Base-by-base conservation (phyloP, 2,888 invertebrate genomes). In the Athalia rosae region DNA sequence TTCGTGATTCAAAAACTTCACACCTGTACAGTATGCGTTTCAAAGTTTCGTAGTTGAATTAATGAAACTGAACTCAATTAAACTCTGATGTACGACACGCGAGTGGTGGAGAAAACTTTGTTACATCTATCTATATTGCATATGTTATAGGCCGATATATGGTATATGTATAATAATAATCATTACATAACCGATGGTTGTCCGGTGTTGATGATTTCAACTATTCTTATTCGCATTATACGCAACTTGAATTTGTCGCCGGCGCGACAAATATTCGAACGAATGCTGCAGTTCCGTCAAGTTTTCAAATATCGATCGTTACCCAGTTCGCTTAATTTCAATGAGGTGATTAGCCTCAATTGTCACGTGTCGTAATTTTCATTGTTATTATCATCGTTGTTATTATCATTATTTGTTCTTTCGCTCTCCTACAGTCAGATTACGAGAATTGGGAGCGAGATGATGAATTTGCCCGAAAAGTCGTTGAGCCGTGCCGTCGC, bases 141-240 rank as follows among this genome's bases (percentile, higher is more conserved):
- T 58, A 71, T 50, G 50, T 41, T 28, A 28, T n/a, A n/a, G n/a
- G 1, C 28, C 28, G 28, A 28, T 28, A 28, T 28, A 28, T 28
- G 28, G n/a, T n/a, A n/a, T n/a, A n/a, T n/a, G n/a, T n/a, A 28
- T 28, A 28, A 28, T 28, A 28, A 28, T 28, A 28, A 28, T n/a
- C n/a, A n/a, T n/a, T n/a, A n/a, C n/a, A n/a, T n/a, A n/a, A n/a
- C n/a, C n/a, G n/a, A n/a, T n/a, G n/a, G n/a, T n/a, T n/a, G n/a
- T n/a, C n/a, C n/a, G n/a, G n/a, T n/a, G n/a, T n/a, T n/a, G n/a
- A 71, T 71, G 56, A 71, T 56, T 71, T 71, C 45, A 71, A 71
- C 56, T n/a, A n/a, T 71, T 58, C n/a, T n/a, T 15, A n/a, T n/a
- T n/a, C n/a, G n/a, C n/a, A n/a, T n/a, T n/a, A n/a, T n/a, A n/a